Evolutionary conservation across 1,140 invertebrate species (phyloP).

Genomic region (Bombus polaris): DNA sequence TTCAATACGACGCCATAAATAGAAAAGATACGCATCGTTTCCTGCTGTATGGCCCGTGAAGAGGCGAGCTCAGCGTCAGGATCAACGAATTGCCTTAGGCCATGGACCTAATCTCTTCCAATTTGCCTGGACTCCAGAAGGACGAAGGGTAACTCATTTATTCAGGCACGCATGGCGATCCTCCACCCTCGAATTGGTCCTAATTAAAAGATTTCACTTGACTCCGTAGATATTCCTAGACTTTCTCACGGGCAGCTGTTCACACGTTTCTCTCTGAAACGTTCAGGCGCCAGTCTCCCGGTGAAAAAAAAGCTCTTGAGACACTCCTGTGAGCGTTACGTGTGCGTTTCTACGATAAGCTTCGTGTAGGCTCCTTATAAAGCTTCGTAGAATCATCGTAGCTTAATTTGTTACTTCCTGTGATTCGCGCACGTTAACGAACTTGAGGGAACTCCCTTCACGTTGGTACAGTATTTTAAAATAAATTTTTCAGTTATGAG

Average conservation of each 20-base stretch:
- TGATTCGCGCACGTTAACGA: too few species aligned
- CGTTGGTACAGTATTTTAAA: too few species aligned
- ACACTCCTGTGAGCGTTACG: slow-evolving; percentile 25
- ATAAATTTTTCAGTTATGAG: neutral
- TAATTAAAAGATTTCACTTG: slow-evolving; percentile 66
- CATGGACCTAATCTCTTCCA: slow-evolving; percentile 48
- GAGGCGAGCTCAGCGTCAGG: neutral
- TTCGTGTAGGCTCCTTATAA: neutral
- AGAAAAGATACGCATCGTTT: slow-evolving; percentile 38
- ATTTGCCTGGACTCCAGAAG: slow-evolving; percentile 56
- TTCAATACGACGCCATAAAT: neutral
- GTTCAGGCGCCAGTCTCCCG: slow-evolving; percentile 25
- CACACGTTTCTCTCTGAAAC: slow-evolving; percentile 32
- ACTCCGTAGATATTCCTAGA: slow-evolving; percentile 25
- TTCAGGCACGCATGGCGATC: slow-evolving; percentile 43
- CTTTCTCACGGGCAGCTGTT: slow-evolving; percentile 59
- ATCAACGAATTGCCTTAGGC: slow-evolving; percentile 39
- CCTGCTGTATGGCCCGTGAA: slow-evolving; percentile 4
- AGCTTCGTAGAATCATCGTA: slow-evolving; percentile 32
- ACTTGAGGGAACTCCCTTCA: neutral
- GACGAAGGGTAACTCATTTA: slow-evolving; percentile 55
- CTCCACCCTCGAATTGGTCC: slow-evolving; percentile 47
- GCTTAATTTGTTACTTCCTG: slow-evolving; percentile 12
- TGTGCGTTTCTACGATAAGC: slow-evolving; percentile 37
- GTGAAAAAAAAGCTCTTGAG: slow-evolving; percentile 51